These are phyloP conservation scores for Nematostella vectensis DNA, from an alignment of 92 coral and sea anemone species.

Conservation along the genomic window DNA sequence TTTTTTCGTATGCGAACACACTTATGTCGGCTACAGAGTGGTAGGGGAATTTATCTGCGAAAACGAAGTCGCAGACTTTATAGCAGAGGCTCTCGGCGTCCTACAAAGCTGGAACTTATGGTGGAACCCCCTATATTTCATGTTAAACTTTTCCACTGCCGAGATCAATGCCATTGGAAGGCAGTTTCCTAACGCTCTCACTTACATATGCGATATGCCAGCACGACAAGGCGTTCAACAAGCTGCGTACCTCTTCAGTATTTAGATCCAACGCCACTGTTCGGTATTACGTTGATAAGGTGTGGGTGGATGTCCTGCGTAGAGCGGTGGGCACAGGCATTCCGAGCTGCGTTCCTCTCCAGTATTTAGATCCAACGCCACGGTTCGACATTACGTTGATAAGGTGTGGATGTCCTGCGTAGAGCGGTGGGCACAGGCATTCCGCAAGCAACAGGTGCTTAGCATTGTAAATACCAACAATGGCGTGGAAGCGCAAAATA, in stretches of 20 bases:
- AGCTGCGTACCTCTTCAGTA: slow-evolving; percentile 9
- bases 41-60: slow-evolving; percentile 39
- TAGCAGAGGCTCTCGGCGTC: slow-evolving; percentile 15
- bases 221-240: slow-evolving; percentile 21
- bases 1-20: slow-evolving; percentile 45
- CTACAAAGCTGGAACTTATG: slow-evolving; percentile 11
- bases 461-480: slow-evolving; percentile 53
- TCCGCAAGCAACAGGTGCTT: slow-evolving; percentile 36
- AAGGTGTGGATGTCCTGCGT: slow-evolving; percentile 33
- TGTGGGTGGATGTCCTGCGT: slow-evolving; percentile 35
- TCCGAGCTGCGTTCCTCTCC: slow-evolving; percentile 14
- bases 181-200: slow-evolving; percentile 15
- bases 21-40: slow-evolving; percentile 45
- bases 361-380: slow-evolving; percentile 6
- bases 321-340: slow-evolving; percentile 43
- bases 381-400: slow-evolving; percentile 27
- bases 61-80: slow-evolving; percentile 17
- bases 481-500: slow-evolving; percentile 54
- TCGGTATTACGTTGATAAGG: slow-evolving; percentile 25
- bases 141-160: slow-evolving; percentile 35
- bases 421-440: slow-evolving; percentile 43
- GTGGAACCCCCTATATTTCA: slow-evolving; percentile 24
- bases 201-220: slow-evolving; percentile 42
- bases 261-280: slow-evolving; percentile 11
- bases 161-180: slow-evolving; percentile 42